Base-by-base conservation (phyloP, 2,888 invertebrate species). In the Holacanthella duospinosa region DNA sequence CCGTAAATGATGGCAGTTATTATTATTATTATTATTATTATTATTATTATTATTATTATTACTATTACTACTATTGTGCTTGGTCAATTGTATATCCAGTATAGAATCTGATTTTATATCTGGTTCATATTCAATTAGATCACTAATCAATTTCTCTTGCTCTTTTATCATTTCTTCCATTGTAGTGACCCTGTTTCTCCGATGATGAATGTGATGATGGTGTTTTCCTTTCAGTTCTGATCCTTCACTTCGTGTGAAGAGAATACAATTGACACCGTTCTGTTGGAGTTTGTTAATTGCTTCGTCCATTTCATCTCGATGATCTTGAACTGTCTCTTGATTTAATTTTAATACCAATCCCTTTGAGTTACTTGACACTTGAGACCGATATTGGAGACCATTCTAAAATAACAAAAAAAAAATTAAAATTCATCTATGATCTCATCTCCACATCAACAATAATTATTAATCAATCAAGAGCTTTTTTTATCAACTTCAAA, bases 191-290 rank as follows among this genome's bases (percentile, higher is more conserved):
- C 4, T 6, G 12, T 4, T 12, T 6, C 4, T 9, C 12, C 12
- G 19, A 21, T 48, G 48, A 48, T 48, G 19, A 21, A 16, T 9
- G n/a, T 48, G 6, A 4, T 4, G 12, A 36, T 36, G 36, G 36
- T 36, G 36, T 6, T 16, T 12, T 12, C 16, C 9, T 16, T 36
- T 36, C 19, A 61, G 58, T 59, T 68, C 63, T 2, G 63, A 56
- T n/a, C 65, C 55, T 19, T 68, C 68, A 56, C 65, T 63, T 64
- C 65, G 65, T 2, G 65, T 69, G 27, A 72, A 72, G 55, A 65
- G 65, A 25, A 71, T 65, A 58, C 71, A 72, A 27, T 63, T 67
- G 44, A 73, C 70, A 19, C 71, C 73, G 61, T 69, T 73, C 48
- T 68, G 59, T 2, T 66, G 61, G 12, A 73, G 68, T 56, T 69